Conservation (phyloP, 2,797 vertebrate species). For the Pogonophryne albipinna region DNA sequence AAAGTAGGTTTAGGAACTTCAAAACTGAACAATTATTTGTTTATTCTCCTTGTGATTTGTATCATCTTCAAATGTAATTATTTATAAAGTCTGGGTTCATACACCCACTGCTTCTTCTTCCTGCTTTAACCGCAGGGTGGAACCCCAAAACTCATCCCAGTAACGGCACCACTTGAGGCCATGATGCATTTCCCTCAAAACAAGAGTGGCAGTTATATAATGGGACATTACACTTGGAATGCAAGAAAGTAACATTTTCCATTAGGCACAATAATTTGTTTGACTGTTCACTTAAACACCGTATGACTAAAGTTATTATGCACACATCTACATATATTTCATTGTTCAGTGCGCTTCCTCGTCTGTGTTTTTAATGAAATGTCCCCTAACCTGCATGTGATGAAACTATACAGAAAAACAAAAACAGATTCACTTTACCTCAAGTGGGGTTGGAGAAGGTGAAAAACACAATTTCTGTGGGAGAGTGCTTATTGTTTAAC, state of each 20-base stretch:
- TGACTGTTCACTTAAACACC: not conserved
- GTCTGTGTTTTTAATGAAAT: slow-evolving; percentile 35
- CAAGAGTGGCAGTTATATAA: not conserved
- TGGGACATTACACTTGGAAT: slow-evolving; percentile 11
- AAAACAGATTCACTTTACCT: slow-evolving; percentile 4
- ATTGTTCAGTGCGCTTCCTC: not conserved
- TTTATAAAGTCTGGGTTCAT: not conserved
- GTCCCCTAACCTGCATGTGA: slow-evolving; percentile 8
- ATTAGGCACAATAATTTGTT: not conserved
- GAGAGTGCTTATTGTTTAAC: slow-evolving; percentile 52
- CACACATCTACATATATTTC: slow-evolving; percentile 20
- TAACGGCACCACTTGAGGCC: not conserved
- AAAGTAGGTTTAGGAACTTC: not conserved
- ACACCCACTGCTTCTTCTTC: not conserved
- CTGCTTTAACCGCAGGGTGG: not conserved
- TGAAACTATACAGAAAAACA: slow-evolving; percentile 22
- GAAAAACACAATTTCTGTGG: slow-evolving; percentile 59
- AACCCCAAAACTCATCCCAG: not conserved
- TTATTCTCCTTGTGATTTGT: too few species aligned
- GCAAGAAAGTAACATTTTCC: slow-evolving; percentile 14
- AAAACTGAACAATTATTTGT: too few species aligned
- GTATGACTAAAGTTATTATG: slow-evolving; percentile 11
- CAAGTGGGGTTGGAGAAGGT: slow-evolving; percentile 33
- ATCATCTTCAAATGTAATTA: too few species aligned
- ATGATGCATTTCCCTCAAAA: not conserved